Conservation (phyloP, 1,140 invertebrate species). For the Andrena cerasifolii region DNA sequence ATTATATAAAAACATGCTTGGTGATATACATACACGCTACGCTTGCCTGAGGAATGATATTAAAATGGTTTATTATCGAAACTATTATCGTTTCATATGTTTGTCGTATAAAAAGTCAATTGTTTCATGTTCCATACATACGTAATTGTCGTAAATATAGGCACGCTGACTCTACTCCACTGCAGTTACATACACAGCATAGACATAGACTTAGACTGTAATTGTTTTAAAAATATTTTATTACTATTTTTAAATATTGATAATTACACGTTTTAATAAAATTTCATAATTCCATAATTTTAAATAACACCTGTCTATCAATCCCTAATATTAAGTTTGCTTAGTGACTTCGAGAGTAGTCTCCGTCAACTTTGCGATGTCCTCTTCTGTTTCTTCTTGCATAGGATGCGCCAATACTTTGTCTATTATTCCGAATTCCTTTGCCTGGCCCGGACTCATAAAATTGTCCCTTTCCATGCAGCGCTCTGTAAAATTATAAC, state of each 20-base stretch:
- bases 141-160: slow-evolving; percentile 58
- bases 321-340: slow-evolving; percentile 42
- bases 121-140: slow-evolving; percentile 50
- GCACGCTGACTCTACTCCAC: slow-evolving; percentile 65
- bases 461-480: slow-evolving; percentile 98
- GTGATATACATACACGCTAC: slow-evolving; percentile 48
- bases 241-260: slow-evolving; percentile 77
- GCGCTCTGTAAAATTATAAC: slow-evolving; percentile 81
- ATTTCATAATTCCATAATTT: slow-evolving; percentile 51
- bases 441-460: slow-evolving; percentile 95
- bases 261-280: slow-evolving; percentile 75
- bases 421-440: slow-evolving; percentile 98
- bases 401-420: slow-evolving; percentile 90
- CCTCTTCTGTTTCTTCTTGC: slow-evolving; percentile 75
- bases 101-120: slow-evolving; percentile 46
- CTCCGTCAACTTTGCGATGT: slow-evolving; percentile 14
- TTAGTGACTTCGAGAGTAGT: slow-evolving; percentile 8
- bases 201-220: too few relatives aligned
- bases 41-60: slow-evolving; percentile 47
- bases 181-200: slow-evolving; percentile 72
- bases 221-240: slow-evolving; percentile 77
- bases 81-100: slow-evolving; percentile 41
- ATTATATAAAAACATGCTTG: slow-evolving; percentile 49
- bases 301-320: slow-evolving; percentile 28
- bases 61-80: slow-evolving; percentile 29